A percentile compares a stretch with the other conserved stretches of the same genome.
Evolutionary conservation across 2,797 vertebrate genomes (phyloP).

Genomic region (Enteromius treurensis): DNA sequence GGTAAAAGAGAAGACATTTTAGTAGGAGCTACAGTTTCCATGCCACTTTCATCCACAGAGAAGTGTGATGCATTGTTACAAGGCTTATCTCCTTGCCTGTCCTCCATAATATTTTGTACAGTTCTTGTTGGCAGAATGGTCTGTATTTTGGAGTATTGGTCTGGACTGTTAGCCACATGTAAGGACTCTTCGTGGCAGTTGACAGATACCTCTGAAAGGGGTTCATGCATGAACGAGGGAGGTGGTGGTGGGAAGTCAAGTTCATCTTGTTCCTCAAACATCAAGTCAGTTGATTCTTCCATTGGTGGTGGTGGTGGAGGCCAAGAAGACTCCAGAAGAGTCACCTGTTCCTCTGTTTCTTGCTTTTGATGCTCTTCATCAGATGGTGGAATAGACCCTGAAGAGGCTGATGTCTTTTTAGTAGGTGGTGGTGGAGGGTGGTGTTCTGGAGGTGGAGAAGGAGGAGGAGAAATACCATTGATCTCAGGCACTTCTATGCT

Average conservation of each 20-base stretch:
- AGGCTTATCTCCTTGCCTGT: background rate
- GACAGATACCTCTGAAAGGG: constrained; percentile 53
- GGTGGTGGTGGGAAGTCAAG: constrained; percentile 82
- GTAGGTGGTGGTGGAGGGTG: constrained; percentile 86
- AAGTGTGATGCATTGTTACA: constrained; percentile 24
- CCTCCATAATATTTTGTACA: constrained; percentile 3
- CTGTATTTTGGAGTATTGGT: constrained; percentile 28
- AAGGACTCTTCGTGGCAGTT: constrained; percentile 45
- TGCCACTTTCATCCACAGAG: constrained; percentile 2
- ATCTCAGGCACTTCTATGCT: constrained; percentile 57
- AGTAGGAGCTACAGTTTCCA: constrained; percentile 5
- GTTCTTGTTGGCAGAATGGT: constrained; percentile 26
- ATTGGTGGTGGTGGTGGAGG: constrained; percentile 90
- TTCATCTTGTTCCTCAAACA: constrained; percentile 89
- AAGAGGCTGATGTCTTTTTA: constrained; percentile 74
- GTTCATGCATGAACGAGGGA: constrained; percentile 68
- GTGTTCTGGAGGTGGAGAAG: constrained; percentile 87
- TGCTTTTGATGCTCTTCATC: constrained; percentile 60
- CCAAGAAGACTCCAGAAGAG: constrained; percentile 77
- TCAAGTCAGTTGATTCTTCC: constrained; percentile 80
- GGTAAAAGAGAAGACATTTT: constrained; percentile 42
- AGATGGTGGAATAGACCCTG: constrained; percentile 58
- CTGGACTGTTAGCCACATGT: constrained; percentile 13
- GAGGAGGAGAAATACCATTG: constrained; percentile 74
- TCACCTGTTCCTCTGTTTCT: constrained; percentile 59